A percentile compares a stretch with the other conserved stretches of the same genome.
Evolutionary conservation across 2,888 invertebrate genomes (phyloP).

Genomic region (Pristionchus mayeri): DNA sequence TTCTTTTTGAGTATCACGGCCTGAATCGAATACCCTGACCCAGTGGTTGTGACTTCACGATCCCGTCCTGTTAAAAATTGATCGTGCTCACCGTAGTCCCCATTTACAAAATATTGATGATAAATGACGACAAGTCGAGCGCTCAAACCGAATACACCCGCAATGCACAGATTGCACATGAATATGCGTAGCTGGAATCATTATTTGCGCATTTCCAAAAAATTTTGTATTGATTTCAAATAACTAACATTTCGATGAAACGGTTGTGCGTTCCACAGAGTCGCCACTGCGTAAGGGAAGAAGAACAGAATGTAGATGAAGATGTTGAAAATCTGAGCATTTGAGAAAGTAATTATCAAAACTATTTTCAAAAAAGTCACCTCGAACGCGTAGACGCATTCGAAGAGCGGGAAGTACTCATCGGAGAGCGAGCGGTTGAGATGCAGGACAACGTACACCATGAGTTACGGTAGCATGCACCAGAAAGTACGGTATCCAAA

Average conservation of each 20-base stretch:
- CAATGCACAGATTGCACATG: not conserved
- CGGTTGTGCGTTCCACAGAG: not conserved
- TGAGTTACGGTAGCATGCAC: not conserved
- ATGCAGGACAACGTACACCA: not conserved
- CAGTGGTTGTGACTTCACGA: too few relatives aligned
- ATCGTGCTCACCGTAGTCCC: not conserved
- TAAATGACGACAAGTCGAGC: not conserved
- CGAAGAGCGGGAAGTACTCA: not conserved
- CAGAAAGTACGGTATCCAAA: not conserved
- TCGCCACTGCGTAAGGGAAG: not conserved
- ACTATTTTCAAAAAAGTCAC: not conserved
- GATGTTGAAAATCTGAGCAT: not conserved
- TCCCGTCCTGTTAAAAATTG: too few relatives aligned
- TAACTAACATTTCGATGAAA: not conserved
- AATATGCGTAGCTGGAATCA: not conserved
- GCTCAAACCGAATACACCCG: not conserved
- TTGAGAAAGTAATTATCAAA: not conserved
- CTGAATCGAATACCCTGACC: too few relatives aligned
- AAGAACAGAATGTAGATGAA: not conserved
- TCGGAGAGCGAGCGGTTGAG: not conserved
- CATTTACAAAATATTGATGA: not conserved
- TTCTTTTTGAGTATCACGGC: too few relatives aligned
- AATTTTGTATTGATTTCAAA: too few relatives aligned
- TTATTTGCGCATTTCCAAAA: not conserved
- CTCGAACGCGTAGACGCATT: slow-evolving; percentile 4